A percentile compares a stretch with the other conserved stretches of the same genome.
Evolutionary conservation across 2,113 vertebrate genomes (phyloP).

Genomic region (Coregonus clupeaformis): DNA sequence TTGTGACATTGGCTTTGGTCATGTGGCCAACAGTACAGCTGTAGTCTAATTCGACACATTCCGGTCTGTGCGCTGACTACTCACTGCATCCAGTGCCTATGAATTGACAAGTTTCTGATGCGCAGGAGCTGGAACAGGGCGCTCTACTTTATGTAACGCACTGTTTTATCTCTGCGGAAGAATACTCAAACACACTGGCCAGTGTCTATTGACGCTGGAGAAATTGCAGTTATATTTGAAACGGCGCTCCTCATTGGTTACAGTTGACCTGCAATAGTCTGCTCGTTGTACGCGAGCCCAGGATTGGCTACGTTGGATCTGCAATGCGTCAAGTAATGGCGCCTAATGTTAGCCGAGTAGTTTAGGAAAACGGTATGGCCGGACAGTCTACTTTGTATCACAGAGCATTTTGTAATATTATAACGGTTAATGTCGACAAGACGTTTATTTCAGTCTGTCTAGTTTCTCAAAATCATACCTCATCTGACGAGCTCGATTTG

Average conservation of each 20-base stretch:
- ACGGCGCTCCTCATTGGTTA: conserved; percentile 75
- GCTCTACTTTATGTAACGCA: conserved; percentile 62
- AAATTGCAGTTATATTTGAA: conserved; percentile 59
- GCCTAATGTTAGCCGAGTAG: conserved; percentile 19
- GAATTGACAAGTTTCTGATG: not conserved
- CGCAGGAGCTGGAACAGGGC: not conserved
- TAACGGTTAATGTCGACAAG: not conserved
- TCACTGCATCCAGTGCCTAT: too few relatives aligned
- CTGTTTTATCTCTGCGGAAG: conserved; percentile 80
- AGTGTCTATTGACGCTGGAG: conserved; percentile 58
- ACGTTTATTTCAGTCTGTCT: not conserved
- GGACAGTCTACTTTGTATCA: not conserved
- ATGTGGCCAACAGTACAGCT: too few relatives aligned
- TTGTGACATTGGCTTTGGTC: too few relatives aligned
- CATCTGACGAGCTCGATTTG: not conserved
- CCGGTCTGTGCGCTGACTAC: too few relatives aligned
- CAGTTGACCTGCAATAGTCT: conserved; percentile 80
- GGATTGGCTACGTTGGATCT: conserved; percentile 84
- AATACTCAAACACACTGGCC: conserved; percentile 52
- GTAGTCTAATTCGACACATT: too few relatives aligned
- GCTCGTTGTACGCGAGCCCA: conserved; percentile 61
- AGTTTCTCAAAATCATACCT: not conserved
- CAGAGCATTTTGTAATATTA: not conserved
- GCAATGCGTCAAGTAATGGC: conserved; percentile 92
- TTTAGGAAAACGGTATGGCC: not conserved